phyloP scores from a whole-genome alignment of 2,888 invertebrate genomes.

The Incurvaria masculella region DNA sequence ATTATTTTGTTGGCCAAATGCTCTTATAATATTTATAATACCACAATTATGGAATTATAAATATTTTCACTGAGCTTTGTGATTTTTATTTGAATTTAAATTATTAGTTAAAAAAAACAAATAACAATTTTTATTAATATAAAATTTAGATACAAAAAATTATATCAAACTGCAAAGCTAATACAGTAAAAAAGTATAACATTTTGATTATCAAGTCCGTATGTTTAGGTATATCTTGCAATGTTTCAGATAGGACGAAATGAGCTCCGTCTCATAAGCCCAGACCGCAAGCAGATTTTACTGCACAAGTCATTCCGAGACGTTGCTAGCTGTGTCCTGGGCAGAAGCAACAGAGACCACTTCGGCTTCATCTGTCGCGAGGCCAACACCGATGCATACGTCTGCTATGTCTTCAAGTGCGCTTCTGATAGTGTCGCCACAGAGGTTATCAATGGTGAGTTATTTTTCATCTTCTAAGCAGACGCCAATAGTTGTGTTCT shows the following conservation, averaged over 20 bases:
- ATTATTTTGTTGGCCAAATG: too few species aligned
- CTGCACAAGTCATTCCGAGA: slow-evolving; percentile 86
- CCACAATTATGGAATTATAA: too few species aligned
- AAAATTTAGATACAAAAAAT: too few species aligned
- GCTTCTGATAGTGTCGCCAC: slow-evolving; percentile 80
- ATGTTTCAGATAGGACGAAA: slow-evolving; percentile 70
- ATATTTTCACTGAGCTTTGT: too few species aligned
- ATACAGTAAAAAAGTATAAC: background rate
- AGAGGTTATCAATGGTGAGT: slow-evolving; percentile 71
- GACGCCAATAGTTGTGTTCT: too few species aligned
- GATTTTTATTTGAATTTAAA: too few species aligned
- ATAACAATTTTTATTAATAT: background rate
- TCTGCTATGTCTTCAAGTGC: slow-evolving; percentile 81
- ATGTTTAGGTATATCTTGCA: background rate
- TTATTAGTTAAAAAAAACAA: too few species aligned
- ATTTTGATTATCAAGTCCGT: background rate
- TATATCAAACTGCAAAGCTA: too few species aligned
- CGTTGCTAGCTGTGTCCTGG: slow-evolving; percentile 84
- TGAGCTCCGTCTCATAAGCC: slow-evolving; percentile 87
- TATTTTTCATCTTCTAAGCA: too few species aligned
- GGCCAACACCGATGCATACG: slow-evolving; percentile 57
- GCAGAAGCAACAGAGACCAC: slow-evolving; percentile 76
- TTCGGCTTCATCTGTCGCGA: slow-evolving; percentile 95
- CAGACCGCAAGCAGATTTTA: slow-evolving; percentile 87
- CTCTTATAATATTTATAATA: too few species aligned